phyloP scores from a whole-genome alignment of 1,140 invertebrate genomes.

The Aphidius gifuensis region DNA sequence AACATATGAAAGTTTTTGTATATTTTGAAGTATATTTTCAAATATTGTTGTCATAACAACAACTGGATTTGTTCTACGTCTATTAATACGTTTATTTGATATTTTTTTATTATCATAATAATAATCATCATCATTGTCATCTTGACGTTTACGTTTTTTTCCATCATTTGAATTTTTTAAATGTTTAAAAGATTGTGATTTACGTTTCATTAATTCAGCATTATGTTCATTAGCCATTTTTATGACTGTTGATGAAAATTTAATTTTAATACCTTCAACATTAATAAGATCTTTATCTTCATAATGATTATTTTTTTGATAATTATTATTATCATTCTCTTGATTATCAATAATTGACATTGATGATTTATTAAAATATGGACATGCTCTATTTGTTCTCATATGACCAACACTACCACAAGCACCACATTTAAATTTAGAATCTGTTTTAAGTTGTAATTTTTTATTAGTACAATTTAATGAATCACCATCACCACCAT shows the following conservation, averaged over 20 bases:
- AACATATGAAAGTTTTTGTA: slow-evolving; percentile 88
- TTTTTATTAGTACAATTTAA: slow-evolving; percentile 58
- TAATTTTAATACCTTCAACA: slow-evolving; percentile 88
- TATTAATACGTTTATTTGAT: slow-evolving; percentile 82
- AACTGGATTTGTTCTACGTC: slow-evolving; percentile 93
- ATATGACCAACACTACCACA: slow-evolving; percentile 86
- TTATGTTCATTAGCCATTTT: slow-evolving; percentile 70
- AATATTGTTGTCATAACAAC: slow-evolving; percentile 91
- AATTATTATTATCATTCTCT: slow-evolving; percentile 66
- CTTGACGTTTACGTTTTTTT: slow-evolving; percentile 65
- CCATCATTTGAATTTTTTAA: slow-evolving; percentile 71
- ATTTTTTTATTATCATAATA: slow-evolving; percentile 93
- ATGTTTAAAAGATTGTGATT: slow-evolving; percentile 79
- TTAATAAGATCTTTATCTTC: slow-evolving; percentile 76
- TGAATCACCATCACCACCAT: too few relatives aligned
- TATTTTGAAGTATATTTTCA: slow-evolving; percentile 92
- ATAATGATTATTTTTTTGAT: too few relatives aligned
- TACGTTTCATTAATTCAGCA: slow-evolving; percentile 75
- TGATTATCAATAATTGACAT: slow-evolving; percentile 70
- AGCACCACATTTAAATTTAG: slow-evolving; percentile 95
- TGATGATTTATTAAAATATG: slow-evolving; percentile 65
- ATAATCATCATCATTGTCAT: slow-evolving; percentile 54
- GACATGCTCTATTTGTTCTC: slow-evolving; percentile 95
- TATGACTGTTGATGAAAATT: slow-evolving; percentile 75
- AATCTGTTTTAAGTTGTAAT: slow-evolving; percentile 82